A percentile compares a stretch with the other conserved stretches of the same genome.
These are phyloP conservation scores for Drosophila formosana DNA, from an alignment of 2,888 invertebrate species.

Conservation along the genomic window DNA sequence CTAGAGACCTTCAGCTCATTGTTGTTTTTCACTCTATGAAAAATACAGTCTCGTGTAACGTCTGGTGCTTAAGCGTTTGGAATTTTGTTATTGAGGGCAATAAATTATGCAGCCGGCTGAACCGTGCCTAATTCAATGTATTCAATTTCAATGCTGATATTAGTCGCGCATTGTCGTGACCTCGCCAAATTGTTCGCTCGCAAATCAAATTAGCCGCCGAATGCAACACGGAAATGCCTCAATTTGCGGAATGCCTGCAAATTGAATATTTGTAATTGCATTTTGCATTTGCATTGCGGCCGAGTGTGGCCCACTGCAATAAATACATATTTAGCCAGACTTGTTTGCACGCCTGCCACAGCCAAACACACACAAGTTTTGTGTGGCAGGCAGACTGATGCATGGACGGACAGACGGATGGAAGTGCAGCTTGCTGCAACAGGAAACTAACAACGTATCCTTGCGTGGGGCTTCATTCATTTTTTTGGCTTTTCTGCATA, in stretches of 20 bases:
- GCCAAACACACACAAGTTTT: conserved; percentile 4
- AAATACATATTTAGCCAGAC: neutral
- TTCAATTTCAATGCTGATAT: conserved; percentile 1
- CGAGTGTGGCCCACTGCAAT: neutral
- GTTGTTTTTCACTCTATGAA: too few species aligned
- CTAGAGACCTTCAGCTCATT: too few species aligned
- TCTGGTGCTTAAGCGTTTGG: neutral
- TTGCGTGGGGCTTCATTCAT: neutral
- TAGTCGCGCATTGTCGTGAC: conserved; percentile 4
- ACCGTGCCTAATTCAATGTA: conserved; percentile 2
- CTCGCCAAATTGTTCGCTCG: conserved; percentile 23
- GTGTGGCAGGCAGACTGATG: conserved; percentile 2
- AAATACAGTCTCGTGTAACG: too few species aligned
- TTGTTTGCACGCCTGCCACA: conserved; percentile 1
- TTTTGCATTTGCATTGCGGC: conserved; percentile 33
- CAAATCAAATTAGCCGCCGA: conserved; percentile 28
- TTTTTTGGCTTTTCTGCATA: conserved; percentile 26
- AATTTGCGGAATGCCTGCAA: conserved; percentile 36
- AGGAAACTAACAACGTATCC: conserved; percentile 36
- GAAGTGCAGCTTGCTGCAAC: conserved; percentile 53
- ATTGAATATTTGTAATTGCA: conserved; percentile 51
- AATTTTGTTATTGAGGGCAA: neutral
- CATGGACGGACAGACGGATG: neutral
- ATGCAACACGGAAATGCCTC: conserved; percentile 34
- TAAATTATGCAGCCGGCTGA: neutral